Base-by-base conservation (phyloP, 2,797 vertebrate genomes). In the Lacerta viridis region DNA sequence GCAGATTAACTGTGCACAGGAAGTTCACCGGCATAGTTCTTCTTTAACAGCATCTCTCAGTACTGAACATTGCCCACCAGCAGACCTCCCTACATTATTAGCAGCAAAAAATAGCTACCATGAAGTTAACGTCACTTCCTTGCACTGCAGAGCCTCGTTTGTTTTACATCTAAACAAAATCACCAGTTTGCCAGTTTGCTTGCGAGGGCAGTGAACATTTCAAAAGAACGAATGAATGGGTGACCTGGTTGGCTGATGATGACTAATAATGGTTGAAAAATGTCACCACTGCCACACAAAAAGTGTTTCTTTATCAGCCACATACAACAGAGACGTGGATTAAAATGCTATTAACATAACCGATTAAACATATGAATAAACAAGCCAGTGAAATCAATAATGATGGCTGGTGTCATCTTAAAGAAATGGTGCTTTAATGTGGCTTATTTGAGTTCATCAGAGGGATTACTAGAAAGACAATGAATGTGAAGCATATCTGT, bases 321-420 rank as follows among this genome's bases (percentile, higher is more conserved):
- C 78, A 41, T 33, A 92, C 88, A 88, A 96, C 89, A 90, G 94
- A 95, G 95, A 94, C 88, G 93, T 93, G 93, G 94, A 96, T 96
- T 95, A 95, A 96, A 96, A 96, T 94, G 93, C 92, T 93, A 95
- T 96, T 97, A 96, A 95, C 94, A 94, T 95, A 96, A 95, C 92
- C 94, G 95, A 96, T 97, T 96, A 96, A 96, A 94, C 95, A 94
- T 93, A 2, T 87, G 92, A 96, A 96, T 96, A 96, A 96, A 96
- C 95, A 96, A 95, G 95, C 36, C 87, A 94, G 93, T 92, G 87
- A 93, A 95, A 96, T 96, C 94, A 93, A 95, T 97, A 96, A 93
- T 33, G 90, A 90, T 93, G 84, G 92, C 91, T 94, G 88, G 87
- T 94, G 87, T 89, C 84, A 89, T 89, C 89, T 91, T 90, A 90